Conservation (phyloP, 2,888 invertebrate species). For the Zygogramma bicolorata region DNA sequence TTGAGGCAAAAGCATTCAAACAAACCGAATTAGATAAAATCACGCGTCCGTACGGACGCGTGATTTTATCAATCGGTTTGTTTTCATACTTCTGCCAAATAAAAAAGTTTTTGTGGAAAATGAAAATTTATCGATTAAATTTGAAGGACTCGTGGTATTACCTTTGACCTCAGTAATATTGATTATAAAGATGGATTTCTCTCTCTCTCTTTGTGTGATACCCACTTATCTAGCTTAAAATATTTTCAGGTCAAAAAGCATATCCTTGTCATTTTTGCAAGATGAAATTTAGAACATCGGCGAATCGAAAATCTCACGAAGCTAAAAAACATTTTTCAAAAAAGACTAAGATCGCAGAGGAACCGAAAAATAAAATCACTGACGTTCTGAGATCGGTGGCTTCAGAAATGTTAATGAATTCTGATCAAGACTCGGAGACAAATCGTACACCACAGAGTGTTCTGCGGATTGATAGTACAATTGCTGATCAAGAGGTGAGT, state of each 20-base stretch:
- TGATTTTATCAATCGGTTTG: too few relatives aligned
- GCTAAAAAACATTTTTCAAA: conserved; percentile 63
- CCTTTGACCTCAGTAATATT: too few relatives aligned
- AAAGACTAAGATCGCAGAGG: conserved; percentile 18
- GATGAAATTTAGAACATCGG: conserved; percentile 75
- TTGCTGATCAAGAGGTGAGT: conserved; percentile 19
- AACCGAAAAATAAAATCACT: conserved; percentile 43
- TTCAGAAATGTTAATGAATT: conserved; percentile 22
- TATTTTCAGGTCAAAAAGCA: conserved; percentile 48
- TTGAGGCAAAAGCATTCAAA: too few relatives aligned
- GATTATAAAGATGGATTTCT: too few relatives aligned
- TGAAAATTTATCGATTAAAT: too few relatives aligned
- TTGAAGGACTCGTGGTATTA: too few relatives aligned
- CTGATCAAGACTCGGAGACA: not conserved
- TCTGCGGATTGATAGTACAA: not conserved
- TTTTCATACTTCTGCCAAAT: too few relatives aligned
- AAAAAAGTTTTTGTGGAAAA: too few relatives aligned
- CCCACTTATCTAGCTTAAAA: not conserved
- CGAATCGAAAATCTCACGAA: conserved; percentile 75
- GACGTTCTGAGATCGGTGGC: conserved; percentile 50
- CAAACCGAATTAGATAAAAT: too few relatives aligned
- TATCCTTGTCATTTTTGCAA: conserved; percentile 69
- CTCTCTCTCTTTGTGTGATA: too few relatives aligned
- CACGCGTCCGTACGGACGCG: too few relatives aligned
- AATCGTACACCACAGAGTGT: not conserved